phyloP scores from a whole-genome alignment of 2,113 vertebrate species.

The Grammomys surdaster region DNA sequence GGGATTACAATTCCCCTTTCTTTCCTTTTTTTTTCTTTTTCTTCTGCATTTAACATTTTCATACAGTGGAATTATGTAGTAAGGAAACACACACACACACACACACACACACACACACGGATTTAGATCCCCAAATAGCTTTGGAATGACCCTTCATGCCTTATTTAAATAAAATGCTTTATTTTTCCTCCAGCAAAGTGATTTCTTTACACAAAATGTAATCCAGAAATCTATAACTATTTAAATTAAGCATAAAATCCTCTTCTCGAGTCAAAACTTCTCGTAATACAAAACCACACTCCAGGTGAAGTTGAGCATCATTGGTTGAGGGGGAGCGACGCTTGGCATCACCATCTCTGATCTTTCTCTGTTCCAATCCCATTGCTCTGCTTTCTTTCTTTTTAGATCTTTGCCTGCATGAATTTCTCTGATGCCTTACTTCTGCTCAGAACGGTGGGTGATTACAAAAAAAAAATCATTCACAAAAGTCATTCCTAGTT shows the following conservation, averaged over 20 bases:
- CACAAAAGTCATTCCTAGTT: background rate
- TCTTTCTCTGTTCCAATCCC: background rate
- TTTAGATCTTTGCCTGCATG: background rate
- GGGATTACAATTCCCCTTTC: background rate
- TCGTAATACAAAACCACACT: background rate
- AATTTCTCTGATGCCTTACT: background rate
- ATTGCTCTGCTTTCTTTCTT: background rate
- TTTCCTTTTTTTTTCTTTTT: background rate
- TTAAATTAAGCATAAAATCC: background rate
- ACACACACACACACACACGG: background rate
- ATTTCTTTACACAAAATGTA: background rate
- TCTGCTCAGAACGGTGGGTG: too few relatives aligned
- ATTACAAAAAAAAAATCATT: background rate
- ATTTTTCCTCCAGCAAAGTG: constrained; percentile 34
- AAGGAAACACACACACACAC: background rate
- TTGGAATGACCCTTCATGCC: background rate
- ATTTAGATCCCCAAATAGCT: background rate
- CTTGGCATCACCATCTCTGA: background rate
- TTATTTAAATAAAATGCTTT: background rate
- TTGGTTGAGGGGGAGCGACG: background rate
- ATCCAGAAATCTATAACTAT: background rate
- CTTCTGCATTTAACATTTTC: background rate
- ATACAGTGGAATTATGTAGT: background rate
- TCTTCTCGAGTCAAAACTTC: background rate
- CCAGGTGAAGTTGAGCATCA: background rate